A percentile compares a stretch with the other conserved stretches of the same genome.
Evolutionary conservation across 2,888 invertebrate species (phyloP).

Genomic region (Stenotaenia linearis): DNA sequence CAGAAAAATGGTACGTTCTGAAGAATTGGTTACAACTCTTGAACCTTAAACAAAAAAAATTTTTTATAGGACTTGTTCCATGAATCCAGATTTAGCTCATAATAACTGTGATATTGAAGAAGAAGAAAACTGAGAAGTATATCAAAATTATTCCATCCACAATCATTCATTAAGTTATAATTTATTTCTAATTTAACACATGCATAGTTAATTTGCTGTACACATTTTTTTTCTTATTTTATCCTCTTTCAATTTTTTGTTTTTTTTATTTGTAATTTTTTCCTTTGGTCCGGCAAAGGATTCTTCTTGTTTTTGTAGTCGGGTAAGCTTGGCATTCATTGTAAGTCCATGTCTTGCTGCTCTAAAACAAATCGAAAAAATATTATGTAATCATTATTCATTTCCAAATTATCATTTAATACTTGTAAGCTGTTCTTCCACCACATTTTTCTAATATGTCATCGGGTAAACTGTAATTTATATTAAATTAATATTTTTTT

Average conservation of each 20-base stretch:
- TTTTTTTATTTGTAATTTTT: background rate
- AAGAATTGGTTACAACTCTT: background rate
- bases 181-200: too few relatives aligned
- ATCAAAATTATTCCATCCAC: background rate
- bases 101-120: background rate
- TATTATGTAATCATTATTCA: background rate
- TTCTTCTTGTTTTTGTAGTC: constrained; percentile 2
- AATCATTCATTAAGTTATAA: background rate
- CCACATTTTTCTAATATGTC: background rate
- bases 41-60: too few relatives aligned
- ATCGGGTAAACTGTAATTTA: background rate
- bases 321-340: background rate
- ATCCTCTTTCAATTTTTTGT: background rate
- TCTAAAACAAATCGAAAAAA: background rate
- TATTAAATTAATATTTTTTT: background rate
- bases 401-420: background rate
- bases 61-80: constrained; percentile 4
- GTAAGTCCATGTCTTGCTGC: background rate
- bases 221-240: background rate
- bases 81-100: background rate
- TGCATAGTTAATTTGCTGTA: too few relatives aligned
- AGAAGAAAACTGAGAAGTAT: background rate
- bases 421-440: background rate
- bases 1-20: background rate
- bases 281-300: background rate